Conservation (phyloP, 2,888 invertebrate species). For the Lithophane socia region DNA sequence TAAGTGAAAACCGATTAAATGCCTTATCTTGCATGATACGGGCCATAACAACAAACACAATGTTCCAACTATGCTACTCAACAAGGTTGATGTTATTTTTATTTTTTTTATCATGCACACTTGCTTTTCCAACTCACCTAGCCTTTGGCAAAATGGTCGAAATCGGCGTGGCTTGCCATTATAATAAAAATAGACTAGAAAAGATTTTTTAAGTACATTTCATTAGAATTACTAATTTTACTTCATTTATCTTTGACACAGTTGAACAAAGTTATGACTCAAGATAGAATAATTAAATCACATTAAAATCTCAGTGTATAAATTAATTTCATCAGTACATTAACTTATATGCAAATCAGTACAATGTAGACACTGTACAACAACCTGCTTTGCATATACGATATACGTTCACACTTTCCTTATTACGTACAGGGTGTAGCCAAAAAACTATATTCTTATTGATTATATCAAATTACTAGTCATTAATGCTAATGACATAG, state of each 20-base stretch:
- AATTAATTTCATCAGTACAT: slow-evolving; percentile 25
- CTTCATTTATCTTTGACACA: slow-evolving; percentile 26
- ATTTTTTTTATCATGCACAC: too few species aligned
- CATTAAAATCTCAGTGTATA: neutral
- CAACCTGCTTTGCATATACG: slow-evolving; percentile 49
- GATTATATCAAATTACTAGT: too few species aligned
- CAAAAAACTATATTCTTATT: too few species aligned
- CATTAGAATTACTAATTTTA: neutral
- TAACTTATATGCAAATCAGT: slow-evolving; percentile 38
- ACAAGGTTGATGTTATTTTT: too few species aligned
- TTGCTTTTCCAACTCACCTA: too few species aligned
- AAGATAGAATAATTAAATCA: neutral
- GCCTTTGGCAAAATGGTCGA: too few species aligned
- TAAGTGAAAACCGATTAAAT: slow-evolving; percentile 3
- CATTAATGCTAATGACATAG: too few species aligned
- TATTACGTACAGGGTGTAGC: slow-evolving; percentile 11
- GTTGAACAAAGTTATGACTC: neutral
- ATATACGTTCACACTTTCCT: slow-evolving; percentile 28
- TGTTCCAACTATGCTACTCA: neutral
- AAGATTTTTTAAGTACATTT: too few species aligned
- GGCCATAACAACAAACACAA: neutral
- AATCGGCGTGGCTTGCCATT: too few species aligned
- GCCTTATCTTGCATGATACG: slow-evolving; percentile 23
- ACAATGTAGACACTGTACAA: slow-evolving; percentile 24
- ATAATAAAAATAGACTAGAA: too few species aligned